phyloP scores from a whole-genome alignment of 2,113 vertebrate genomes.

The Apeltes quadracus region DNA sequence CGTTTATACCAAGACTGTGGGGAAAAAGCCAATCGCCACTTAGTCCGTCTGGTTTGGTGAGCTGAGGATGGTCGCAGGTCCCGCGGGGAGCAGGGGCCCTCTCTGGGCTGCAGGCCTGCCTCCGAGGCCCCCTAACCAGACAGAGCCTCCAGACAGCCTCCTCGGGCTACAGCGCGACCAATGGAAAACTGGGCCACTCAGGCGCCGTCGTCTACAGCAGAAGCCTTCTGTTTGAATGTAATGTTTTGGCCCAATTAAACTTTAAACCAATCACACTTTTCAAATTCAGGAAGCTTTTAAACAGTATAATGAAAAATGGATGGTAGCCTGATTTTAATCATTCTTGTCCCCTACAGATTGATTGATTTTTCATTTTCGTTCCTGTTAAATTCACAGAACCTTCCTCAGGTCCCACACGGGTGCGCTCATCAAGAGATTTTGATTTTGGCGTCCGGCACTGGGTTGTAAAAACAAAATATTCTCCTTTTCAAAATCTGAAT shows the following conservation, averaged over 20 bases:
- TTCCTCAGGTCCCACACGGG: slow-evolving; percentile 1
- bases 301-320: neutral
- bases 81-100: slow-evolving; percentile 50
- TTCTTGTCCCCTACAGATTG: neutral
- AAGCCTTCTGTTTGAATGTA: neutral
- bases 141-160: slow-evolving; percentile 59
- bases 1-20: slow-evolving; percentile 47
- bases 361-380: neutral
- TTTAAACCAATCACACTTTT: slow-evolving; percentile 2
- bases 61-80: slow-evolving; percentile 40
- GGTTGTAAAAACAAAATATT: neutral
- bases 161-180: slow-evolving; percentile 42
- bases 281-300: neutral
- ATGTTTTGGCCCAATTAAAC: neutral
- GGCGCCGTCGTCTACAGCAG: neutral
- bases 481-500: neutral
- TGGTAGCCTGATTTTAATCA: neutral
- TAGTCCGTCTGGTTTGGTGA: slow-evolving; percentile 33
- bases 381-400: slow-evolving; percentile 5
- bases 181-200: slow-evolving; percentile 9
- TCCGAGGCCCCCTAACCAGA: slow-evolving; percentile 50
- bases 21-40: slow-evolving; percentile 33
- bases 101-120: slow-evolving; percentile 53
- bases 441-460: neutral
- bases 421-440: slow-evolving; percentile 8